phyloP scores from a whole-genome alignment of 2,888 invertebrate species.

The Agapostemon virescens region DNA sequence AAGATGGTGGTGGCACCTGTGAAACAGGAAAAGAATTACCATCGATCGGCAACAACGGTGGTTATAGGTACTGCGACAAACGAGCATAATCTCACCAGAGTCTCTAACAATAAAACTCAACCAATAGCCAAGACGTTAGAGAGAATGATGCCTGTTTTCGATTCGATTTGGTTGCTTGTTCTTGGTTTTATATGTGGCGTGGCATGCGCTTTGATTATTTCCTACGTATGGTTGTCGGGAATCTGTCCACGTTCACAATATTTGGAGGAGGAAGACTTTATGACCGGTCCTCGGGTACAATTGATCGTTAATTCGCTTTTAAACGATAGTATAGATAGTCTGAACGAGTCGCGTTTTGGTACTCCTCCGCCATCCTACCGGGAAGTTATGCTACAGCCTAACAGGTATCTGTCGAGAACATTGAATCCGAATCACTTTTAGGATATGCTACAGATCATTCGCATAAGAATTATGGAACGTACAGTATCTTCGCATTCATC shows the following conservation, averaged over 20 bases:
- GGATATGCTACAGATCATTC: neutral
- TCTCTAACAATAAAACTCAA: neutral
- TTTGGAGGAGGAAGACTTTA: neutral
- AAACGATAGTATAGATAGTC: conserved; percentile 41
- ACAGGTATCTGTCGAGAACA: conserved; percentile 55
- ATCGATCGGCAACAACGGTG: conserved; percentile 25
- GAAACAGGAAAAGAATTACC: conserved; percentile 19
- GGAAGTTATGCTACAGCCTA: conserved; percentile 73
- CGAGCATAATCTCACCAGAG: neutral
- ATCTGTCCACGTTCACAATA: conserved; percentile 53
- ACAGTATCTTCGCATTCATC: neutral
- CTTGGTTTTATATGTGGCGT: conserved; percentile 74
- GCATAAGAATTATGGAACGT: neutral
- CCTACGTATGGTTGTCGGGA: conserved; percentile 71
- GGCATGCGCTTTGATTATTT: conserved; percentile 67
- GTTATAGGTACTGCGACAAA: neutral
- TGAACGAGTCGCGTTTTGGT: conserved; percentile 70
- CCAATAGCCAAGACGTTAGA: neutral
- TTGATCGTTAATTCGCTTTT: conserved; percentile 68
- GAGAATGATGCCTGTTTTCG: neutral
- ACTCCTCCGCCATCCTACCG: conserved; percentile 78
- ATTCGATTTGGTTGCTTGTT: conserved; percentile 67
- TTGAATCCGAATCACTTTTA: conserved; percentile 45
- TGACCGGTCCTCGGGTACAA: conserved; percentile 61
- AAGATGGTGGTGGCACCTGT: conserved; percentile 66